Evolutionary conservation across 37 sponge, comb jelly and placozoan genomes (phyloP).

Genomic region (Aphrocallistes beatrix): DNA sequence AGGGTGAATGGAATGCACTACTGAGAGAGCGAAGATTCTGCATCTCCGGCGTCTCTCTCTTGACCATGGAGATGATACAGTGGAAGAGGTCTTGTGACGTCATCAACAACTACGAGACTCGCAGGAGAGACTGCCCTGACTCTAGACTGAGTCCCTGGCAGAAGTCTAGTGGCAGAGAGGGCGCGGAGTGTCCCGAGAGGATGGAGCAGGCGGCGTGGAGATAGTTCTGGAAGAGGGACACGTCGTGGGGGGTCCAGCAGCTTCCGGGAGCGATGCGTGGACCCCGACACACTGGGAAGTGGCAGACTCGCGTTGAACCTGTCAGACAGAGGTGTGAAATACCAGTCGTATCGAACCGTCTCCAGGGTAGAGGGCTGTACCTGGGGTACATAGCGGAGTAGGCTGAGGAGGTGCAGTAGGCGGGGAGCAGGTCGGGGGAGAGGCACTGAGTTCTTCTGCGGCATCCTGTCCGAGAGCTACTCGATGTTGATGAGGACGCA

Average conservation of each 20-base stretch:
- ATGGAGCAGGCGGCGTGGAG: conserved; percentile 74
- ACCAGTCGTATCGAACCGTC: too few species aligned
- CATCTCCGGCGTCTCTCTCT: conserved; percentile 21
- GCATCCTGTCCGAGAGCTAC: conserved; percentile 67
- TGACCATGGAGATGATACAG: conserved; percentile 22
- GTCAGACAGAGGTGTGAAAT: not conserved
- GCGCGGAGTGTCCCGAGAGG: conserved; percentile 35
- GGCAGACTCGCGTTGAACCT: conserved; percentile 25
- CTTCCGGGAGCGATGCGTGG: conserved; percentile 1
- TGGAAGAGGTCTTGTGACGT: conserved; percentile 29
- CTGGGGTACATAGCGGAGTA: conserved; percentile 64
- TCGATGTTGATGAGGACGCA: conserved; percentile 27
- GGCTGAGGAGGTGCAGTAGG: conserved; percentile 49
- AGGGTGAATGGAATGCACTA: too few species aligned
- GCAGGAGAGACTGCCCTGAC: not conserved
- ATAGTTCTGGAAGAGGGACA: conserved; percentile 87
- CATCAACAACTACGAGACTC: conserved; percentile 5
- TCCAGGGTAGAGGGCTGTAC: too few species aligned
- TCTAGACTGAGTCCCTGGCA: not conserved
- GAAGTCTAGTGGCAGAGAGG: not conserved
- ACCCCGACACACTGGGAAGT: conserved; percentile 11
- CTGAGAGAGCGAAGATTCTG: too few species aligned
- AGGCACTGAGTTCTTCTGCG: conserved; percentile 62
- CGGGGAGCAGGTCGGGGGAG: conserved; percentile 55
- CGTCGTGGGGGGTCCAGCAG: conserved; percentile 38